Percentiles rank a stretch among this genome's conserved stretches.
phyloP scores from a whole-genome alignment of 2,113 vertebrate genomes.

The Sarotherodon lohbergeri region DNA sequence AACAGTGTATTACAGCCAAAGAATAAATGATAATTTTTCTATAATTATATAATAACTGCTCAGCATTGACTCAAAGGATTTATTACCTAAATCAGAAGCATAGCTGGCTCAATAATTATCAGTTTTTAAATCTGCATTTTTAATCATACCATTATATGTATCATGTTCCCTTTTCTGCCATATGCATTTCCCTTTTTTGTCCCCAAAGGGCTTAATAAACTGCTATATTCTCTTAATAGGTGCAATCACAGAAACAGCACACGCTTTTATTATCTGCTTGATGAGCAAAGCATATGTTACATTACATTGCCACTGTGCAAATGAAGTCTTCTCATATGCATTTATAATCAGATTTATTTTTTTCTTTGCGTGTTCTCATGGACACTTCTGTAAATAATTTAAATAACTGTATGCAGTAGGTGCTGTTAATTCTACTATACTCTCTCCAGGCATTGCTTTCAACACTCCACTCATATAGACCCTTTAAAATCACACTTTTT shows the following conservation, averaged over 20 bases:
- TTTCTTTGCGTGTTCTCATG: neutral
- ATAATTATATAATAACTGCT: neutral
- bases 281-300: neutral
- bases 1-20: neutral
- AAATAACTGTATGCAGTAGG: neutral
- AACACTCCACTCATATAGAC: neutral
- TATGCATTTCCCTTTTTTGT: neutral
- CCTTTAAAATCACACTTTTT: neutral
- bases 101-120: neutral
- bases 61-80: neutral
- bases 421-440: neutral
- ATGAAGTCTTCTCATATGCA: neutral
- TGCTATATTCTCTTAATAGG: neutral
- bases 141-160: neutral
- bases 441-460: neutral
- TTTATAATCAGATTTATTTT: neutral
- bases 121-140: neutral
- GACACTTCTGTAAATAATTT: neutral
- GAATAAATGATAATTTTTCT: neutral
- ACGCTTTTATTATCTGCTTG: neutral
- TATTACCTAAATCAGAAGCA: neutral
- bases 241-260: neutral
- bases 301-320: neutral
- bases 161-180: neutral
- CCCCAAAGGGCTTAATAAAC: neutral